These are phyloP conservation scores for Ips nitidus DNA, from an alignment of 1,140 invertebrate species.

Conservation along the genomic window DNA sequence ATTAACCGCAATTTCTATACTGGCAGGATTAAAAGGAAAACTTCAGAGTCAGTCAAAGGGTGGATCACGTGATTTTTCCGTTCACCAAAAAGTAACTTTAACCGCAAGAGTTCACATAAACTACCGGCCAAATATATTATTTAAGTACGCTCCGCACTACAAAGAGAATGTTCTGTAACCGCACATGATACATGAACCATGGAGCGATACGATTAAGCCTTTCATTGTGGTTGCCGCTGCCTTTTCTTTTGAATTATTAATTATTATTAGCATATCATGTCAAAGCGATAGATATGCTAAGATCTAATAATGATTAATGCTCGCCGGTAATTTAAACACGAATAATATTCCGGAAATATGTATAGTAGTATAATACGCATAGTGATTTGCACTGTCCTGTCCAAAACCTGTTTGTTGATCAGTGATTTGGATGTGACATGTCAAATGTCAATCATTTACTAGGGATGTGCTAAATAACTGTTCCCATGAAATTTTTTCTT, in stretches of 20 bases:
- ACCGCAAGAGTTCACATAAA: conserved; percentile 3
- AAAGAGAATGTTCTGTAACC: conserved; percentile 31
- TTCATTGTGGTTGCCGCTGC: conserved; percentile 30
- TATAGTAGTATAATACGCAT: too few relatives aligned
- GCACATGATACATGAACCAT: conserved; percentile 29
- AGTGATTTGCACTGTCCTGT: too few relatives aligned
- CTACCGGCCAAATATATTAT: conserved; percentile 20
- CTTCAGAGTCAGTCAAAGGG: too few relatives aligned
- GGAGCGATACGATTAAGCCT: conserved; percentile 32
- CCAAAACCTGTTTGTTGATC: too few relatives aligned
- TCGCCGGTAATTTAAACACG: too few relatives aligned
- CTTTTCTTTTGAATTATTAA: conserved; percentile 30
- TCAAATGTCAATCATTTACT: too few relatives aligned
- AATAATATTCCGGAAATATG: too few relatives aligned
- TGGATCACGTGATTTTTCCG: too few relatives aligned
- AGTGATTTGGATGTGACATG: too few relatives aligned
- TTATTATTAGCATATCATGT: conserved; percentile 29
- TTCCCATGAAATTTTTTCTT: too few relatives aligned
- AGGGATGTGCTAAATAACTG: too few relatives aligned
- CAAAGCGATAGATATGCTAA: conserved; percentile 20
- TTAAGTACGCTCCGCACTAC: conserved; percentile 18
- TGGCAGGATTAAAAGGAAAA: background rate
- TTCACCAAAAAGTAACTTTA: background rate
- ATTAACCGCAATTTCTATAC: background rate
- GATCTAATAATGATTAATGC: conserved; percentile 16